These are phyloP conservation scores for Cyanistes caeruleus DNA, from an alignment of 2,113 vertebrate genomes.

Conservation along the genomic window DNA sequence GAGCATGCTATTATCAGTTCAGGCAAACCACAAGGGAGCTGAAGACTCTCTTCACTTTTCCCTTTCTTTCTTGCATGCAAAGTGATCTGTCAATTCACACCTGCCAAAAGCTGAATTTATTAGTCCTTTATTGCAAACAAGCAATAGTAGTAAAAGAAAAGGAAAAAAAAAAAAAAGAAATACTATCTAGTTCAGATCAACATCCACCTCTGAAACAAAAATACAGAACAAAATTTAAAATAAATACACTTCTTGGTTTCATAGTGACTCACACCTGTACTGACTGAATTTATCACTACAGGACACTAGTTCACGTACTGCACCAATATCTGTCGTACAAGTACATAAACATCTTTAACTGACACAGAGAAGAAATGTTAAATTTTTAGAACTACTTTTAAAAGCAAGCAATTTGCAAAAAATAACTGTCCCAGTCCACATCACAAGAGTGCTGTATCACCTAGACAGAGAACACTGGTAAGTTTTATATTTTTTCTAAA, in stretches of 20 bases:
- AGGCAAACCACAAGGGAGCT: slow-evolving; percentile 62
- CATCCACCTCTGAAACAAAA: background rate
- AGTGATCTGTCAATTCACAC: background rate
- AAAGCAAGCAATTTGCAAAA: background rate
- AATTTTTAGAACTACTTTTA: background rate
- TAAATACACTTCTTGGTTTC: background rate
- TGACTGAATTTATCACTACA: background rate
- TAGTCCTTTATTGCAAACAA: background rate
- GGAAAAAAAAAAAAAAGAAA: background rate
- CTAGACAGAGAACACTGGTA: background rate
- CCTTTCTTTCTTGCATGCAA: background rate
- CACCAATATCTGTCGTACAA: background rate
- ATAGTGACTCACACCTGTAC: background rate
- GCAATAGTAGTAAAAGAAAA: slow-evolving; percentile 12
- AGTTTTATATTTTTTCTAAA: background rate
- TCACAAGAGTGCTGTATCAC: background rate
- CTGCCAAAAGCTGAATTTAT: background rate
- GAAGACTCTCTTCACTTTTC: slow-evolving; percentile 25
- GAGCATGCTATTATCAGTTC: slow-evolving; percentile 49
- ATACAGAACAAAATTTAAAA: background rate
- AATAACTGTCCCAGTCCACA: background rate
- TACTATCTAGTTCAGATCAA: slow-evolving; percentile 56
- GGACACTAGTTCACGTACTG: background rate
- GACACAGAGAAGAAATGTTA: background rate
- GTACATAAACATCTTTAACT: background rate